Evolutionary conservation across 2,113 vertebrate species (phyloP).

Genomic region (Melanostigma gelatinosum): DNA sequence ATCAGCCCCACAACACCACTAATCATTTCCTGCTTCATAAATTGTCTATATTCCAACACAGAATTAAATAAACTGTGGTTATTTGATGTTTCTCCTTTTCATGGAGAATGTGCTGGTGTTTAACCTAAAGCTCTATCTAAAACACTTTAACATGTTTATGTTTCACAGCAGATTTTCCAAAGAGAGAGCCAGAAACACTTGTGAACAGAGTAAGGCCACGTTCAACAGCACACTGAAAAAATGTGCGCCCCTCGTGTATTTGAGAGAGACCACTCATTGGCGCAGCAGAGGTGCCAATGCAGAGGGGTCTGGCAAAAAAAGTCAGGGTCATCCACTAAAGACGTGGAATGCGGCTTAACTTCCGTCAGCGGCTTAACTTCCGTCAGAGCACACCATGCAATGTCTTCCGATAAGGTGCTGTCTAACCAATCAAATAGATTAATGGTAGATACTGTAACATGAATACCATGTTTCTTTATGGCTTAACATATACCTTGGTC

Average conservation of each 20-base stretch:
- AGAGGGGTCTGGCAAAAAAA: not conserved
- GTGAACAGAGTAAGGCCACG: not conserved
- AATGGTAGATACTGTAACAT: not conserved
- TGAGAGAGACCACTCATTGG: not conserved
- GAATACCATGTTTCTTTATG: not conserved
- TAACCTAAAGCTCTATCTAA: conserved; percentile 48
- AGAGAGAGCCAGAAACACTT: conserved; percentile 51
- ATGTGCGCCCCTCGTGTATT: not conserved
- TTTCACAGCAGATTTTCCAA: conserved; percentile 55
- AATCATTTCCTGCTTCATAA: conserved; percentile 53
- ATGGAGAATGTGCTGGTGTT: conserved; percentile 33
- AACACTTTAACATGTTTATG: conserved; percentile 65
- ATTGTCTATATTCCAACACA: conserved; percentile 49
- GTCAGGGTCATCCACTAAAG: not conserved
- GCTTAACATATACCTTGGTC: not conserved
- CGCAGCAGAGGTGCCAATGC: not conserved
- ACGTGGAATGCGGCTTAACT: not conserved
- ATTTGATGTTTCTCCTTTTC: conserved; percentile 55
- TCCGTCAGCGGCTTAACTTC: not conserved
- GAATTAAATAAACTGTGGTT: conserved; percentile 55
- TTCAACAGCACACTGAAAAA: conserved; percentile 1
- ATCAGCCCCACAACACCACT: conserved; percentile 15
- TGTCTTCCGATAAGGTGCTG: not conserved
- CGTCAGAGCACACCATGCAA: too few species aligned
- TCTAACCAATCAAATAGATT: not conserved